These are phyloP conservation scores for Cylloceria caligata DNA, from an alignment of 2,888 invertebrate species.

Conservation along the genomic window DNA sequence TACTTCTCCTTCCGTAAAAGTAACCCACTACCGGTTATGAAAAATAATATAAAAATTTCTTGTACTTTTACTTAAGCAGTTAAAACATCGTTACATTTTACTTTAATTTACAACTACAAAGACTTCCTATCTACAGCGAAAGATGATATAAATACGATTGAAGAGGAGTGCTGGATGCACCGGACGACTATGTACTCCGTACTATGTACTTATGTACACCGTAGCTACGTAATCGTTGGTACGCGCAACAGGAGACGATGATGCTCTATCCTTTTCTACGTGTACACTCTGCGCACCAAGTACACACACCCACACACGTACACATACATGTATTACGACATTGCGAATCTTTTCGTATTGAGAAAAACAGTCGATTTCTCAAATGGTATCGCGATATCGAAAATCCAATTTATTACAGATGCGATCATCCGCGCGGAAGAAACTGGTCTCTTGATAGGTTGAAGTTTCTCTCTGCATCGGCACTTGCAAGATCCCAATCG, in stretches of 20 bases:
- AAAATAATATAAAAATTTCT: too few relatives aligned
- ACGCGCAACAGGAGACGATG: conserved; percentile 52
- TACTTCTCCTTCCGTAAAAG: too few relatives aligned
- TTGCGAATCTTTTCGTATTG: background rate
- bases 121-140: conserved; percentile 15
- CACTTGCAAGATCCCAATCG: conserved; percentile 64
- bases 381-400: conserved; percentile 46
- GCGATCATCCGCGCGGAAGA: conserved; percentile 42
- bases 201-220: conserved; percentile 63
- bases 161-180: conserved; percentile 45
- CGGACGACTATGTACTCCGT: conserved; percentile 56
- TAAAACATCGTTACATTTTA: too few relatives aligned
- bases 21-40: too few relatives aligned
- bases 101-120: conserved; percentile 4
- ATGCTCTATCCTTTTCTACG: conserved; percentile 23
- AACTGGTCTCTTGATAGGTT: conserved; percentile 21
- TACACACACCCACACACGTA: background rate
- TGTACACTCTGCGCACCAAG: background rate
- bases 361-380: background rate
- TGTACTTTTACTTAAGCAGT: too few relatives aligned
- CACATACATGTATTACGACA: background rate
- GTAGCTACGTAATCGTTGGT: conserved; percentile 58
- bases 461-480: conserved; percentile 30
- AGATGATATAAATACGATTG: conserved; percentile 30
- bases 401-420: conserved; percentile 52